A percentile compares a stretch with the other conserved stretches of the same genome.
Evolutionary conservation across 2,888 invertebrate genomes (phyloP).

Genomic region (Cantharis lateralis): DNA sequence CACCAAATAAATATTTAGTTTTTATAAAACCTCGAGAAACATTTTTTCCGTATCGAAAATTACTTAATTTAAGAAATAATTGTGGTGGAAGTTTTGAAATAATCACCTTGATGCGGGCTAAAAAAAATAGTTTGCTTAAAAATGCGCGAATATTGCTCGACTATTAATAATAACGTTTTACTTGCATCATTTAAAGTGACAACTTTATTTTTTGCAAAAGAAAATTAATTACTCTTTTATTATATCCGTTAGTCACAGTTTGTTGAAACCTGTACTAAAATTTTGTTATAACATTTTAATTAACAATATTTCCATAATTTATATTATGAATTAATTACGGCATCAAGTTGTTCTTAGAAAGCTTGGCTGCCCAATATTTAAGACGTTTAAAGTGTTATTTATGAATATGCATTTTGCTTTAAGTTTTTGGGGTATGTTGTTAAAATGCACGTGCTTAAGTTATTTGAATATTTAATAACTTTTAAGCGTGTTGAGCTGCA

Average conservation of each 20-base stretch:
- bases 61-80: too few species aligned
- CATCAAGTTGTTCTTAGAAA: not conserved
- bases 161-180: not conserved
- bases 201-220: not conserved
- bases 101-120: too few species aligned
- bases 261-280: slow-evolving; percentile 1
- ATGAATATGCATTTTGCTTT: slow-evolving; percentile 21
- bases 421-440: slow-evolving; percentile 11
- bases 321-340: slow-evolving; percentile 11
- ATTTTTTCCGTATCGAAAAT: too few species aligned
- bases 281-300: slow-evolving; percentile 3
- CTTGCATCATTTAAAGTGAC: not conserved
- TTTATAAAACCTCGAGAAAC: too few species aligned
- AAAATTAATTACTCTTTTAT: not conserved
- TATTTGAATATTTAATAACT: slow-evolving; percentile 20
- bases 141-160: not conserved
- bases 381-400: slow-evolving; percentile 19
- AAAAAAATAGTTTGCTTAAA: not conserved
- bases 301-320: slow-evolving; percentile 3
- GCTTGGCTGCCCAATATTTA: slow-evolving; percentile 9
- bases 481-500: not conserved
- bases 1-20: too few species aligned
- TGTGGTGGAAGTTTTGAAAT: too few species aligned
- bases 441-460: slow-evolving; percentile 18
- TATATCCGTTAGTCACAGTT: not conserved